phyloP scores from a whole-genome alignment of 2,113 vertebrate species.

The Potamarius usumacintae region DNA sequence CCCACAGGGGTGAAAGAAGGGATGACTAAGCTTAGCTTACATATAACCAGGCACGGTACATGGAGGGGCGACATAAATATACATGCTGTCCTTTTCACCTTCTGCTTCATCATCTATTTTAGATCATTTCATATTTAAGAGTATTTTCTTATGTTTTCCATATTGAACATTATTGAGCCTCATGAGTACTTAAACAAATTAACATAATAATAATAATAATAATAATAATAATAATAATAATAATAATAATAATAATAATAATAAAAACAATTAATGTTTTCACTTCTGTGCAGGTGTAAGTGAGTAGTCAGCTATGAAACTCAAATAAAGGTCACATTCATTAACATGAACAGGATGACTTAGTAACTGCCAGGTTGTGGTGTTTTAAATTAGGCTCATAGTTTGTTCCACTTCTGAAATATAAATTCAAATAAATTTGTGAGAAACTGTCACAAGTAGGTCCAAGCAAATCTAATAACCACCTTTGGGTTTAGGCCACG shows the following conservation, averaged over 20 bases:
- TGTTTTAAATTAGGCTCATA: background rate
- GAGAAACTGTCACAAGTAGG: background rate
- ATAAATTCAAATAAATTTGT: background rate
- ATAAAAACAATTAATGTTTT: background rate
- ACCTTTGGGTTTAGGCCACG: background rate
- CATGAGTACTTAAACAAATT: no score
- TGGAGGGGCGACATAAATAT: constrained; percentile 46
- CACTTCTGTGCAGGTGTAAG: no score
- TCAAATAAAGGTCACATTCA: constrained; percentile 10
- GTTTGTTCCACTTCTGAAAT: background rate
- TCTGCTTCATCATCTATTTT: constrained; percentile 22
- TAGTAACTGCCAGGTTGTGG: background rate
- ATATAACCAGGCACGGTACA: constrained; percentile 30
- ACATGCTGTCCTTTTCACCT: constrained; percentile 46
- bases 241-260: background rate
- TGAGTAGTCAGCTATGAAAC: background rate
- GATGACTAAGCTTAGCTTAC: constrained; percentile 59
- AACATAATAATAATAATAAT: background rate
- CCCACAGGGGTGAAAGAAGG: constrained; percentile 47
- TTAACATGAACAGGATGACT: background rate
- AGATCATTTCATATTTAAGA: constrained; percentile 17
- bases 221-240: background rate
- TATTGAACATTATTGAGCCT: background rate
- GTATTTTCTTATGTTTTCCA: background rate
- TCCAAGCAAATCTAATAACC: background rate